These are phyloP conservation scores for Arctia plantaginis DNA, from an alignment of 2,888 invertebrate species.

Conservation along the genomic window DNA sequence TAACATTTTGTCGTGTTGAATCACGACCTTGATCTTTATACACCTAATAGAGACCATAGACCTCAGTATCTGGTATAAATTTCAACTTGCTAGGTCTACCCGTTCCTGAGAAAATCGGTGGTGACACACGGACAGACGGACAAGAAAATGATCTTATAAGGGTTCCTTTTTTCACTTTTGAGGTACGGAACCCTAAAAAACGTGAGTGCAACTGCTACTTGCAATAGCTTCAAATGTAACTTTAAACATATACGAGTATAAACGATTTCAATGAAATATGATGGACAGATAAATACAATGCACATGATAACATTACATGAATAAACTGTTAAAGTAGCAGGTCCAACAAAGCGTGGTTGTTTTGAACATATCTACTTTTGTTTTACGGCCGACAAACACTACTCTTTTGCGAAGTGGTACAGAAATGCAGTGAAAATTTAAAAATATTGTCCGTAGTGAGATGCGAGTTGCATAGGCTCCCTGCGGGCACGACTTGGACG, in stretches of 20 bases:
- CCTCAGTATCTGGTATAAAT: no score
- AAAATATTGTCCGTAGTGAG: slow-evolving; percentile 72
- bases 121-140: no score
- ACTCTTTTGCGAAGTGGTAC: slow-evolving; percentile 66
- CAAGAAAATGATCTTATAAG: no score
- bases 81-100: no score
- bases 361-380: slow-evolving; percentile 67
- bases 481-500: slow-evolving; percentile 63
- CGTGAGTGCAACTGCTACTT: not conserved
- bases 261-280: not conserved
- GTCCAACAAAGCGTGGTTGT: slow-evolving; percentile 56
- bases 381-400: slow-evolving; percentile 69
- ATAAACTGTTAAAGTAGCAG: slow-evolving; percentile 51
- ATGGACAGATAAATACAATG: not conserved
- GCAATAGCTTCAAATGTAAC: not conserved
- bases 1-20: no score
- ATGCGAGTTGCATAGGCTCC: slow-evolving; percentile 69
- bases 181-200: no score
- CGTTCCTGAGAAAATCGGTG: no score
- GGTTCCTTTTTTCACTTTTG: no score
- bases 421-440: slow-evolving; percentile 75
- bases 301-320: slow-evolving; percentile 41
- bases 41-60: no score
- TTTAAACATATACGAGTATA: not conserved
- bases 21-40: no score